A percentile compares a stretch with the other conserved stretches of the same genome.
Conservation (phyloP, 2,113 vertebrate species). For the Chiloscyllium plagiosum region DNA sequence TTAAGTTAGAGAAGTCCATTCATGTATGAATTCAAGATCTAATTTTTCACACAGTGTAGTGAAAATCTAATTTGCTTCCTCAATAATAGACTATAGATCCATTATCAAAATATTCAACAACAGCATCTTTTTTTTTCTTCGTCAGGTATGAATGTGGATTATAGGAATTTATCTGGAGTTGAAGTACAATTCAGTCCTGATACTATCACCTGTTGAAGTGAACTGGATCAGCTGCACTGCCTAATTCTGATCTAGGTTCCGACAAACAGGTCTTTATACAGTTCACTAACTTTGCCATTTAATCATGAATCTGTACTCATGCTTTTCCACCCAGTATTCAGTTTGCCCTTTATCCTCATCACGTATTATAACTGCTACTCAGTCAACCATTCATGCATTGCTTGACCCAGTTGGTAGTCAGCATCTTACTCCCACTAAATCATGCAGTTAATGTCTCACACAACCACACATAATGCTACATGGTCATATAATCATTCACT, state of each 20-base stretch:
- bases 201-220: background rate
- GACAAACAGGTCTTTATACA: background rate
- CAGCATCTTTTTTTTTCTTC: background rate
- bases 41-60: background rate
- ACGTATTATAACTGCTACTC: background rate
- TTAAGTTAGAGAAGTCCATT: too few species aligned
- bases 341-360: background rate
- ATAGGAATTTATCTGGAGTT: background rate
- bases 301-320: background rate
- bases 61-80: background rate
- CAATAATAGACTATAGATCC: background rate
- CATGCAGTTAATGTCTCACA: background rate
- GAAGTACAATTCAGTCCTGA: background rate
- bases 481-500: background rate
- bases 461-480: background rate
- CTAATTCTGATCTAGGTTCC: background rate
- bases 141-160: background rate
- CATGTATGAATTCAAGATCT: background rate
- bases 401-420: background rate
- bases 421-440: background rate
- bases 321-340: background rate
- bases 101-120: background rate
- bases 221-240: background rate
- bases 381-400: background rate
- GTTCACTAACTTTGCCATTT: background rate